Base-by-base conservation (phyloP, 2,888 invertebrate genomes). In the Lochmaea crataegi region DNA sequence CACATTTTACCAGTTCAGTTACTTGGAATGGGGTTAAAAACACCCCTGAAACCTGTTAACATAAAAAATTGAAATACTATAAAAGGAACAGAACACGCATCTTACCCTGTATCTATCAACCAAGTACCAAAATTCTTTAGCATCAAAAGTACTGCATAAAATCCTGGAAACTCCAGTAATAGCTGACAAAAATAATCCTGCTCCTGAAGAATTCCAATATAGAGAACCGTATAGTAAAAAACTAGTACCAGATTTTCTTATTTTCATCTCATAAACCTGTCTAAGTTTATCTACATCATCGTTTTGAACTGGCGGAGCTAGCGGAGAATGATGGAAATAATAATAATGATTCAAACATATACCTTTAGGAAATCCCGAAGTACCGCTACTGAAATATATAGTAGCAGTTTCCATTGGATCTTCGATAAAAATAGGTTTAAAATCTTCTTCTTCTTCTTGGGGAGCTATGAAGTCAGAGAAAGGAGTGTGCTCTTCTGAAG, bases 341-440 rank as follows among this genome's bases (percentile, higher is more conserved):
- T 77, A 74, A 53, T 74, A 67, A 61, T 82, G 81, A 66, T 75
- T 80, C 11, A 82, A 63, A 70, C 84, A 84, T 38, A 85, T 81
- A 6, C 83, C 85, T 79, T 85, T 85, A 0, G 85, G 84, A 32
- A 83, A 73, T 9, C 85, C 85, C 0, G 85, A 83, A 1, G 84
- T 85, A 10, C 85, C 85, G 69, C 84, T 84, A 53, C 83, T 83
- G 75, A 83, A 84, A 45, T 80, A 79, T 65, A 84, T 81, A 7
- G 81, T 69, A 7, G 79, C 80, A 0, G 82, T 83, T 11, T 81
- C 80, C 65, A 68, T 75, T 41, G 72, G 67, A 14, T 75, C 56
- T 22, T 73, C 65, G 16, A 76, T 68, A 51, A 64, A 58, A 10
- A 77, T 73, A 56, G 83, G 83, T 73, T 78, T 65, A 71, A 83